These are phyloP conservation scores for Druon quercuslanigerum DNA, from an alignment of 1,140 invertebrate species.

Conservation along the genomic window DNA sequence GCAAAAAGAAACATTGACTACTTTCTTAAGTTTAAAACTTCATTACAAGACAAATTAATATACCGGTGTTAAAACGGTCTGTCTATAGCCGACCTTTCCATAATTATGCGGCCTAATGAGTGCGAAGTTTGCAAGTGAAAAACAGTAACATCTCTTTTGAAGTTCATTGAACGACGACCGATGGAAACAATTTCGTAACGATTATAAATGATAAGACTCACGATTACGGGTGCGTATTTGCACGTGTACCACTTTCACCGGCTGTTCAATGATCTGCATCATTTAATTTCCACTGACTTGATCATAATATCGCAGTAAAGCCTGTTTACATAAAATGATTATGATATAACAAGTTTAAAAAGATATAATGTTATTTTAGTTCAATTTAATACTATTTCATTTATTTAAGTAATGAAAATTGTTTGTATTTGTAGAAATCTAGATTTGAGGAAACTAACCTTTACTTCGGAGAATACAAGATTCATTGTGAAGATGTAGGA, in stretches of 20 bases:
- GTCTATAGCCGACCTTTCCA: not conserved
- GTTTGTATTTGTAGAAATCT: too few species aligned
- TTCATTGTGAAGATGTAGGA: too few species aligned
- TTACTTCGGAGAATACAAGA: too few species aligned
- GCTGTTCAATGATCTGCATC: constrained; percentile 28
- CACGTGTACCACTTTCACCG: constrained; percentile 30
- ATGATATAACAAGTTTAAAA: constrained; percentile 3
- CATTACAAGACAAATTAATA: not conserved
- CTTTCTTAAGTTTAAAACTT: not conserved
- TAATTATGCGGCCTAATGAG: not conserved
- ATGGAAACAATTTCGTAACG: constrained; percentile 1
- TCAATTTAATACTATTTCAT: not conserved
- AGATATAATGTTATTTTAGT: not conserved
- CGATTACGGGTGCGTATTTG: constrained; percentile 15
- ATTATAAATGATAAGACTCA: constrained; percentile 15
- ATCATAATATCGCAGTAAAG: constrained; percentile 17
- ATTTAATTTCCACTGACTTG: not conserved
- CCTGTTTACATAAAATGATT: constrained; percentile 1
- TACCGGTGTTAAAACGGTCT: not conserved
- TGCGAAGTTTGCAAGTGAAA: not conserved
- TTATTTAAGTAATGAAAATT: too few species aligned
- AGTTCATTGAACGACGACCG: constrained; percentile 27
- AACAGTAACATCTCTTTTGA: not conserved
- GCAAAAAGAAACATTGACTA: not conserved
- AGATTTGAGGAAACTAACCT: too few species aligned